Conservation (phyloP, 2,113 vertebrate genomes). For the Mustelus asterias region DNA sequence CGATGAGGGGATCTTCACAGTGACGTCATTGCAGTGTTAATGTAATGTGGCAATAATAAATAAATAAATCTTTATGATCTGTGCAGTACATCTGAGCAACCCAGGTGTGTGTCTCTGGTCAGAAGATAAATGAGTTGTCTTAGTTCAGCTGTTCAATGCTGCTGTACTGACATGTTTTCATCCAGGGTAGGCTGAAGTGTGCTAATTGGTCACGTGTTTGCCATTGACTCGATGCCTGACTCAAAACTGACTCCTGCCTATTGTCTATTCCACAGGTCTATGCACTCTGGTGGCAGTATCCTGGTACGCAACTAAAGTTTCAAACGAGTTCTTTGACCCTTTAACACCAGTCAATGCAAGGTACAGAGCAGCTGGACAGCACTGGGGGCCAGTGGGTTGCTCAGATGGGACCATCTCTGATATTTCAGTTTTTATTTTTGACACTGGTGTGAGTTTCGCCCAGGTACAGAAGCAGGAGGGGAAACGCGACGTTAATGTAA, state of each 20-base stretch:
- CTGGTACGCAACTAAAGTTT: slow-evolving; percentile 86
- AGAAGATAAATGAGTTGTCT: not conserved
- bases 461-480: not conserved
- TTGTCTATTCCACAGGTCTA: slow-evolving; percentile 59
- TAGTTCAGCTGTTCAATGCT: not conserved
- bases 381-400: not conserved
- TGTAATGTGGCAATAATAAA: too few relatives aligned
- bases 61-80: not conserved
- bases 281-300: slow-evolving; percentile 85
- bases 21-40: too few relatives aligned
- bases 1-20: too few relatives aligned
- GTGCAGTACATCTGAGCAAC: not conserved
- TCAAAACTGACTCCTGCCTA: not conserved
- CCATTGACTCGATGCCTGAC: not conserved
- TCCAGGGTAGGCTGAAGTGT: not conserved
- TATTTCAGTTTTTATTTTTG: not conserved
- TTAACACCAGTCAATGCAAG: slow-evolving; percentile 83
- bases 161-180: not conserved
- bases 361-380: slow-evolving; percentile 51
- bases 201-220: not conserved
- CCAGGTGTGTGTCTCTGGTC: too few relatives aligned
- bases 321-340: slow-evolving; percentile 87
- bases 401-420: not conserved
- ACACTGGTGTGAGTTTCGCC: not conserved
- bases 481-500: not conserved